A percentile compares a stretch with the other conserved stretches of the same genome.
Evolutionary conservation across 2,888 invertebrate species (phyloP).

Genomic region (Antheraea assamensis): DNA sequence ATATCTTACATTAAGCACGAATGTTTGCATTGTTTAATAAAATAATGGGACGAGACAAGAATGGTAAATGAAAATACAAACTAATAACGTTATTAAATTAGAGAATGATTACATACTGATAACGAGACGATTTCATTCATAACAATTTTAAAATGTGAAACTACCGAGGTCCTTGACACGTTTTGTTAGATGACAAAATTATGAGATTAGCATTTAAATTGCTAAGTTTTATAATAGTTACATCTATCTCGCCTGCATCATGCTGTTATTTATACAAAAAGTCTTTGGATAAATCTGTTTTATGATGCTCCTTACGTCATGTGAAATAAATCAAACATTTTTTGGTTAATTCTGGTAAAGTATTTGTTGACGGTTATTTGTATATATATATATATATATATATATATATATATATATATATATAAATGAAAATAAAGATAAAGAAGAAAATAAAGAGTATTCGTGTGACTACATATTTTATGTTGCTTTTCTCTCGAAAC

Average conservation of each 20-base stretch:
- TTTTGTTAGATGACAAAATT: constrained; percentile 16
- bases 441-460: no score
- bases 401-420: not conserved
- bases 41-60: not conserved
- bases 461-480: no score
- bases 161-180: constrained; percentile 21
- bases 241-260: constrained; percentile 17
- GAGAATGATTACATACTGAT: not conserved
- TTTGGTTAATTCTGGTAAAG: not conserved
- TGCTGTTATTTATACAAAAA: constrained; percentile 23
- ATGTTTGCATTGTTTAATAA: not conserved
- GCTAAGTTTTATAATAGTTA: constrained; percentile 17
- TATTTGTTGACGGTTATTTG: not conserved
- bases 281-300: constrained; percentile 7
- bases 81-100: constrained; percentile 4
- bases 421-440: no score
- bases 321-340: constrained; percentile 28
- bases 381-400: not conserved
- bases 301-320: constrained; percentile 32
- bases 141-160: constrained; percentile 18
- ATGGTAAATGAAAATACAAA: not conserved
- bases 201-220: constrained; percentile 18
- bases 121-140: not conserved
- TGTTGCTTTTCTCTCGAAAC: not conserved
- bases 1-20: not conserved